Evolutionary conservation across 2,888 invertebrate genomes (phyloP), one percentile per base, ranked within the genome.

Genomic region (Smittia aterrima): DNA sequence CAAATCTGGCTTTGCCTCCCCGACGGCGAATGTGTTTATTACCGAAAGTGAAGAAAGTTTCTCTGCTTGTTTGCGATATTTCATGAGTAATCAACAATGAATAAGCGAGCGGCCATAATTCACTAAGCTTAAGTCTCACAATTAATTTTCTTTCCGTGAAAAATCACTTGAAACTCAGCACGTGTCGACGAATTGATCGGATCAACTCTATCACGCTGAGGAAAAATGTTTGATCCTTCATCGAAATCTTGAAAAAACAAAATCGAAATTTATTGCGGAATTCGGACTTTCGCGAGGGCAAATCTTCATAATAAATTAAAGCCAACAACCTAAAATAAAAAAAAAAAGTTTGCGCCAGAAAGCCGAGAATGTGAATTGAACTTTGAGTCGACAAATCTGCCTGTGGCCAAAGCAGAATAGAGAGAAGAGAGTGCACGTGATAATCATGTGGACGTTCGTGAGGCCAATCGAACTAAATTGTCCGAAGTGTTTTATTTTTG

Each of bases 271-370:
- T 32, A 32, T 32, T 32, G 32, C 32, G 32, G n/a, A 58, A 20
- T 58, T 22, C 11, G 4, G 58, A 22, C n/a, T 18, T 58, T 22
- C 9, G 18, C 58, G 58, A 22, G 22, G 58, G 58, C 58, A 58
- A 58, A 58, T n/a, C 47, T 6, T 47, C 58, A 22, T 3, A 20
- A 58, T 20, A 58, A 20, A 58, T 58, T 20, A 22, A 58, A 22
- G 22, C 58, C 7, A 58, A 18, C 58, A 22, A 58, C 58, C 58
- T 18, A 58, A 18, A 58, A 58, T 18, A 47, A n/a, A 47, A 58
- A 58, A 58, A 47, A n/a, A 47, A 2, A n/a, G 2, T 58, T 18
- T 58, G 58, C 22, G 58, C 58, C 58, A 58, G 58, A 58, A 58
- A 9, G 9, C 2, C 4, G 16, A 47, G 47, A 47, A 47, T 47